Conservation (phyloP, 2,113 vertebrate genomes). For the Cryptotis parvus region DNA sequence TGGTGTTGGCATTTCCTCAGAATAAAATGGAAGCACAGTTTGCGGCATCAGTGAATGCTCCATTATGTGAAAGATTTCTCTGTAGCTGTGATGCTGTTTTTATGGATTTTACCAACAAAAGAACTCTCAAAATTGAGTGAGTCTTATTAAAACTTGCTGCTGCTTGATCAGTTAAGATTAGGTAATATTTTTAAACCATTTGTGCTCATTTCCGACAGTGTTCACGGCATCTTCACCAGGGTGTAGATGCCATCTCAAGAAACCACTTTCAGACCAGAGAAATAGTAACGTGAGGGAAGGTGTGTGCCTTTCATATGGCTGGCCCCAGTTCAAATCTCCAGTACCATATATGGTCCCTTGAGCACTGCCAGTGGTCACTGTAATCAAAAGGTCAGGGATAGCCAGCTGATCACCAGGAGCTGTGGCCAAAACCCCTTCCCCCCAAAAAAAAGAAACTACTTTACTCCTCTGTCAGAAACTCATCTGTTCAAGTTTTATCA, state of each 20-base stretch:
- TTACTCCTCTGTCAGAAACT: neutral
- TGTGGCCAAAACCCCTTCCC: no score
- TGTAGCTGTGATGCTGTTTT: neutral
- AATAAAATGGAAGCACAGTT: neutral
- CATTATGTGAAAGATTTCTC: neutral
- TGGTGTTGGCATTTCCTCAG: neutral
- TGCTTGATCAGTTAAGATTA: neutral
- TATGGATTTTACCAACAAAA: neutral
- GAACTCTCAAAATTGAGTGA: neutral
- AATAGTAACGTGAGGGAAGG: no score
- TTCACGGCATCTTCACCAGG: neutral
- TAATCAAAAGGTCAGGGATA: no score
- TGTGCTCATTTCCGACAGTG: neutral
- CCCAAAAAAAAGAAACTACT: neutral
- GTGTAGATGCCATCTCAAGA: neutral
- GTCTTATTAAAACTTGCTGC: neutral
- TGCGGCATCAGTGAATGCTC: no score
- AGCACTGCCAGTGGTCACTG: no score
- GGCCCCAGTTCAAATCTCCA: no score
- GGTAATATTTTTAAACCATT: neutral
- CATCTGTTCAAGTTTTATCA: neutral
- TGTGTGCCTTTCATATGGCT: no score
- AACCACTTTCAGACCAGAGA: neutral
- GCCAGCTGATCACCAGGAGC: no score
- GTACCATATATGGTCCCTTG: no score